Evolutionary conservation across 2,113 vertebrate species (phyloP).

Genomic region (Tor tambroides): DNA sequence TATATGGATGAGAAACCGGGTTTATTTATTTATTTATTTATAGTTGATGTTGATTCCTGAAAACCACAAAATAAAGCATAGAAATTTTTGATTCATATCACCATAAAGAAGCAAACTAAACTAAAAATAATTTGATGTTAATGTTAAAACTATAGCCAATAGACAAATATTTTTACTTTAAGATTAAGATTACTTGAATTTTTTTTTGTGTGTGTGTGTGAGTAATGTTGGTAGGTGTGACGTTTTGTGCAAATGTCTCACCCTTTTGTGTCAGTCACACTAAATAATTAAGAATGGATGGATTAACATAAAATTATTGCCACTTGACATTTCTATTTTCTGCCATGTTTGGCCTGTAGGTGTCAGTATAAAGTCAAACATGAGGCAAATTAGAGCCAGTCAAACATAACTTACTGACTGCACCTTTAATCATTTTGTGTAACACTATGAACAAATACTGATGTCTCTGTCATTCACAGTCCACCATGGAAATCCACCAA

Average conservation of each 20-base stretch:
- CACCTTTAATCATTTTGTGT: not conserved
- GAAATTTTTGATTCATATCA: not conserved
- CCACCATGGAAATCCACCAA: not conserved
- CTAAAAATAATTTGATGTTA: not conserved
- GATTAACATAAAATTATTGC: not conserved
- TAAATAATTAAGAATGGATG: not conserved
- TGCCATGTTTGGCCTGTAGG: not conserved
- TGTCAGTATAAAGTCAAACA: not conserved
- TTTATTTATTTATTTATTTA: not conserved
- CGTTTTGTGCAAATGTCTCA: not conserved
- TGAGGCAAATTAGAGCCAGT: not conserved
- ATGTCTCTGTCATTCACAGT: not conserved
- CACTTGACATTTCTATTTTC: not conserved
- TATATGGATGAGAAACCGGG: not conserved
- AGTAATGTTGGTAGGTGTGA: not conserved
- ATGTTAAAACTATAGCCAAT: not conserved
- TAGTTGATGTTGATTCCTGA: not conserved
- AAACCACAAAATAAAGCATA: not conserved
- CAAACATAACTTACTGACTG: not conserved
- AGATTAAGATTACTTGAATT: too few species aligned
- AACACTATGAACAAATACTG: not conserved
- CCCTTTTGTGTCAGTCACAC: not conserved
- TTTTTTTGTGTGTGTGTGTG: too few species aligned
- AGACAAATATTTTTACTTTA: not conserved
- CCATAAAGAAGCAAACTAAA: not conserved